Conservation (phyloP, 2,888 invertebrate genomes). For the Ophraella communa region DNA sequence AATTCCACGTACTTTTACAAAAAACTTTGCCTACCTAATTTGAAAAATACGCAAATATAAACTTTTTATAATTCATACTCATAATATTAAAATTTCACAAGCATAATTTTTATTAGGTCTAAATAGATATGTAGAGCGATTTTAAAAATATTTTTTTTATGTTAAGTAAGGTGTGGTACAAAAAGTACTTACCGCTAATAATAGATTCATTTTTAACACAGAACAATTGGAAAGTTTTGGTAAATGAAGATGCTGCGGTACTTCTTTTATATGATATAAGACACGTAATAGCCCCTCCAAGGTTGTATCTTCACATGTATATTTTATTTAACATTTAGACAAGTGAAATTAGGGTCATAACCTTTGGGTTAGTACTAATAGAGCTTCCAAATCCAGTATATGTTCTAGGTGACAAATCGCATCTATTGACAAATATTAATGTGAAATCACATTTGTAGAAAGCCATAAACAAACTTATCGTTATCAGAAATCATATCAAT, state of each 20-base stretch:
- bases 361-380: constrained; percentile 44
- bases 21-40: no score
- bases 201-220: constrained; percentile 51
- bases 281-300: constrained; percentile 52
- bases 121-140: background rate
- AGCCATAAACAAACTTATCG: background rate
- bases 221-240: constrained; percentile 48
- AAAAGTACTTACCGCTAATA: constrained; percentile 52
- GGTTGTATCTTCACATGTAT: constrained; percentile 50
- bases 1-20: no score
- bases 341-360: constrained; percentile 59
- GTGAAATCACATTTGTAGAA: constrained; percentile 24
- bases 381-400: constrained; percentile 11
- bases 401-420: constrained; percentile 11
- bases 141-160: background rate
- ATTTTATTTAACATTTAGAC: constrained; percentile 55
- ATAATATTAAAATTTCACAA: no score
- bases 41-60: no score
- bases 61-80: no score
- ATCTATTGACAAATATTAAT: constrained; percentile 15
- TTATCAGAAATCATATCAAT: background rate
- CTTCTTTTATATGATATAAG: constrained; percentile 51
- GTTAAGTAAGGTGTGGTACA: background rate
- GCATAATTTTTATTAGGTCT: no score
- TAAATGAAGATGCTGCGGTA: constrained; percentile 40